Base-by-base conservation (phyloP, 2,888 invertebrate genomes). In the Halictus quadricinctus region DNA sequence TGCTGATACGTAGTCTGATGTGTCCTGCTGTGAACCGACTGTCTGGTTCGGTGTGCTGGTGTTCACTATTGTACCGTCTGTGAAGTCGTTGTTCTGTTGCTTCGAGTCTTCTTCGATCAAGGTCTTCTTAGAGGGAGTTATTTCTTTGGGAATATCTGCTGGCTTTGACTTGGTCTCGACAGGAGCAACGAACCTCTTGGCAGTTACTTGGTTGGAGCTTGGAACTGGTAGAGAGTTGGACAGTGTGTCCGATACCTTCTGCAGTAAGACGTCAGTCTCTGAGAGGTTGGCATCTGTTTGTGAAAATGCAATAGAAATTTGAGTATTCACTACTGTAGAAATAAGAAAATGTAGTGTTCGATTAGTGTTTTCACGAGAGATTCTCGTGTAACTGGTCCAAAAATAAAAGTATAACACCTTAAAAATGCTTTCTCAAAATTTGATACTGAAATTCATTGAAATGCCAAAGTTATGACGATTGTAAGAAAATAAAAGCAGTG, bases 191-290 rank as follows among this genome's bases (percentile, higher is more conserved):
- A 73, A 54, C 21, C 73, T 50, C 18, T 69, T 18, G 7, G 13
- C 43, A 54, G 60, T 12, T 46, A 64, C 72, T 10, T 60, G 41
- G 21, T 13, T 18, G n/a, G 46, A 13, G 21, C 41, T 18, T 7
- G 80, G 50, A 36, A 58, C 43, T 69, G 93, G 90, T 7, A 91
- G 58, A 66, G 92, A 87, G 81, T 87, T 91, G n/a, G 93, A 93
- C 41, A 94, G 84, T 1, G 94, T 94, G 50, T 94, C 94, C 21
- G 94, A 94, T 7, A 94, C 94, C 87, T 93, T 94, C 76, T 93
- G 93, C 48, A 94, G 91, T 72, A 94, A 88, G 29, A 93, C 91
- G 50, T 94, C 93, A n/a, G 94, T 94, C 29, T 93, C 92, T 3
- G 84, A 86, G 12, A 80, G 76, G 0, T 82, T 80, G 1, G 50